Base-by-base conservation (phyloP, 2,797 vertebrate species). In the Xiphophorus birchmanni region DNA sequence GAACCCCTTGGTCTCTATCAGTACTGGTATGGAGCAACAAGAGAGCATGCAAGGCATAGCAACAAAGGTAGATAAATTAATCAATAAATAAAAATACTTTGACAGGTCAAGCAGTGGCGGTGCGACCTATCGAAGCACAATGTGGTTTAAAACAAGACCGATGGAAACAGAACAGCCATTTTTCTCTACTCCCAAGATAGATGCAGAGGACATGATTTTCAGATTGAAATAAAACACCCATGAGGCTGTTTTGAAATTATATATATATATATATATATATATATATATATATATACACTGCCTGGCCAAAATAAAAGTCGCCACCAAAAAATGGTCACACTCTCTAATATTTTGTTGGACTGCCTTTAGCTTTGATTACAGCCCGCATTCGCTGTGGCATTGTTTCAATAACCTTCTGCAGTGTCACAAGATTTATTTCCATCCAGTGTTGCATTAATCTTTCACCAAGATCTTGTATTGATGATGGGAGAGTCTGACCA, bases 1-100 rank as follows among this genome's bases (percentile, higher is more conserved):
- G 75, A 86, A 81, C 83, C 84, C 84, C 76, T 80, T 26, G 26
- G 65, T 81, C 80, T 75, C 37, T 0, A 78, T 84, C 58, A 76
- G 79, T 52, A 32, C 26, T 23, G 67, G 67, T 76, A 50, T 26
- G n/a, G 77, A 80, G 60, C 4, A 18, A 74, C 58, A 52, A 54
- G 4, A 73, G 76, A 67, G 32, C 63, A 80, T 65, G 21, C 82
- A 84, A 83, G 47, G 80, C 40, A 81, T 52, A 74, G 52, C 2
- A n/a, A 85, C 48, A 76, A 77, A 32, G 17, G 50, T 48, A 67
- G 69, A 74, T 78, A 74, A 77, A 78, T 67, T 50, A 47, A 80
- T n/a, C 29, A 15, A 63, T 21, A 73, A 78, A 32, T 44, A 78
- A 78, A 58, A 63, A 42, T 48, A 74, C 26, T 74, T 72, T 77